phyloP scores from a whole-genome alignment of 2,113 vertebrate species.

The Microtus montanus region DNA sequence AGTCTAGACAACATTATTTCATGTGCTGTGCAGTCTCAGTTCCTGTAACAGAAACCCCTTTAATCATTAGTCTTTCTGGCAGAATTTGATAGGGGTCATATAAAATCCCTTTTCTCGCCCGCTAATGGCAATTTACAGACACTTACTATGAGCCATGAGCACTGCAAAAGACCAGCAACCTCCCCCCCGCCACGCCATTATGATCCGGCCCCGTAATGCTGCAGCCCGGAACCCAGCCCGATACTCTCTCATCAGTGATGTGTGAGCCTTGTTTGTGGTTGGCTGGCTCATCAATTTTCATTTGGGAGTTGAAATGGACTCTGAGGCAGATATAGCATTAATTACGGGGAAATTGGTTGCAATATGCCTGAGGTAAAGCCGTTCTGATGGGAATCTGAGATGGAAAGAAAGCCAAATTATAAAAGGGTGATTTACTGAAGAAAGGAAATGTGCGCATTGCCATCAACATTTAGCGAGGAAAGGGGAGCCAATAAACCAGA shows the following conservation, averaged over 20 bases:
- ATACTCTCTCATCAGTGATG: slow-evolving; percentile 69
- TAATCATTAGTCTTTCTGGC: slow-evolving; percentile 67
- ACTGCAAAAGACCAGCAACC: slow-evolving; percentile 60
- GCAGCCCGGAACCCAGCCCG: slow-evolving; percentile 61
- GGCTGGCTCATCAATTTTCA: slow-evolving; percentile 83
- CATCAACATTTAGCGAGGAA: slow-evolving; percentile 67
- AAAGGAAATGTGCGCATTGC: slow-evolving; percentile 77
- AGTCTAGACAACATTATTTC: slow-evolving; percentile 52
- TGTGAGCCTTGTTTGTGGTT: slow-evolving; percentile 74
- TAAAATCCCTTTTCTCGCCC: slow-evolving; percentile 51
- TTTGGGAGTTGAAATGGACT: slow-evolving; percentile 81
- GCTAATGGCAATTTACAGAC: slow-evolving; percentile 59
- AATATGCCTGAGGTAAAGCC: slow-evolving; percentile 81
- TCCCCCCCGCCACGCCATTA: background rate
- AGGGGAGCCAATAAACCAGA: slow-evolving; percentile 77
- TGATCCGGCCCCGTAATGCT: background rate
- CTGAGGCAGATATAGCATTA: slow-evolving; percentile 82
- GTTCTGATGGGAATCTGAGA: slow-evolving; percentile 81
- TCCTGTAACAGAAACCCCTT: slow-evolving; percentile 60
- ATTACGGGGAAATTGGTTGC: slow-evolving; percentile 82
- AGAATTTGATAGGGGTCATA: slow-evolving; percentile 58
- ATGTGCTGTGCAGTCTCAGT: slow-evolving; percentile 20
- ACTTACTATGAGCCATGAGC: slow-evolving; percentile 49
- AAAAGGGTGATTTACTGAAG: slow-evolving; percentile 81
- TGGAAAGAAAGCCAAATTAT: slow-evolving; percentile 80